These are phyloP conservation scores for Dicranocentrus wangi DNA, from an alignment of 2,888 invertebrate genomes.

Conservation along the genomic window DNA sequence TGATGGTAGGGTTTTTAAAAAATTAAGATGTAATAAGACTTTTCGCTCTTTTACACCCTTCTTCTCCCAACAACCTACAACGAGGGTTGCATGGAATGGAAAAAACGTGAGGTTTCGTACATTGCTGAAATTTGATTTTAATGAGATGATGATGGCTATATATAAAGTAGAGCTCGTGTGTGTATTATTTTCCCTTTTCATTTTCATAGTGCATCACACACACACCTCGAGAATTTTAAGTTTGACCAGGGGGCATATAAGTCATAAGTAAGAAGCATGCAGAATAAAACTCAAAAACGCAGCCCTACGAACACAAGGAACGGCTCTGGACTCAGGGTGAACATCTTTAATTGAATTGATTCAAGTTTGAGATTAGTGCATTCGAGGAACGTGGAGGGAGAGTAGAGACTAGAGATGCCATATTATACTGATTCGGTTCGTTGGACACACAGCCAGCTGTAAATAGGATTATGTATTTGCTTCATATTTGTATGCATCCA, in stretches of 20 bases:
- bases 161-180: background rate
- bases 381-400: background rate
- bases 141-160: background rate
- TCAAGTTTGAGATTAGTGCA: slow-evolving; percentile 17
- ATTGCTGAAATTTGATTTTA: slow-evolving; percentile 1
- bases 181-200: background rate
- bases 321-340: background rate
- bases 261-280: background rate
- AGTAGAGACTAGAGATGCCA: too few relatives aligned
- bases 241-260: background rate
- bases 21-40: too few relatives aligned
- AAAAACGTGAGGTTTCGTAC: background rate
- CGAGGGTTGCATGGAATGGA: too few relatives aligned
- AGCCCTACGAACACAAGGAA: too few relatives aligned
- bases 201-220: background rate
- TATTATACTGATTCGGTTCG: slow-evolving; percentile 39
- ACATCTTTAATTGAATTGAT: slow-evolving; percentile 30
- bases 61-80: too few relatives aligned
- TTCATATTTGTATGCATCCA: slow-evolving; percentile 15
- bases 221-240: background rate
- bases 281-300: too few relatives aligned
- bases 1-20: background rate
- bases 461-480: slow-evolving; percentile 1
- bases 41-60: too few relatives aligned
- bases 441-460: slow-evolving; percentile 10